These are phyloP conservation scores for Orgyia antiqua DNA, from an alignment of 2,888 invertebrate species.

Conservation along the genomic window DNA sequence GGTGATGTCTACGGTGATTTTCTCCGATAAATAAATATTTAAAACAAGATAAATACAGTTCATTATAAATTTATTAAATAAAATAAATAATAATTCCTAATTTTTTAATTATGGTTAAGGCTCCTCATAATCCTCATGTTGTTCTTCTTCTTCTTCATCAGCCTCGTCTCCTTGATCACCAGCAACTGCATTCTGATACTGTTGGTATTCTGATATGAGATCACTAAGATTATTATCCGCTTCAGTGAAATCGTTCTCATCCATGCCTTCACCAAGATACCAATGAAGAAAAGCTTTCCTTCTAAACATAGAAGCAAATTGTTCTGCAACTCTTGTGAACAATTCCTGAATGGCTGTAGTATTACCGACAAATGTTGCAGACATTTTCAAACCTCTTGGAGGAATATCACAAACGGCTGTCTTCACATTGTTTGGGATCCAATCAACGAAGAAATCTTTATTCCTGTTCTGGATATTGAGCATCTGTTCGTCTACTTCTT, in stretches of 20 bases:
- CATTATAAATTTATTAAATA: slow-evolving; percentile 23
- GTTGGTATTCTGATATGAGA: slow-evolving; percentile 92
- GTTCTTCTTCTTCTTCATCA: slow-evolving; percentile 58
- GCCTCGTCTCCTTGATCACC: slow-evolving; percentile 81
- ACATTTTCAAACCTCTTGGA: slow-evolving; percentile 86
- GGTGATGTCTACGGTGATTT: too few species aligned
- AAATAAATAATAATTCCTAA: background rate
- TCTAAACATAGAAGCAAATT: slow-evolving; percentile 94
- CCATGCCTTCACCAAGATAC: slow-evolving; percentile 98
- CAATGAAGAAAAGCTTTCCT: slow-evolving; percentile 97
- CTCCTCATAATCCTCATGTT: slow-evolving; percentile 9
- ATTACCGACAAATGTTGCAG: slow-evolving; percentile 91
- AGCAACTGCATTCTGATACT: slow-evolving; percentile 92
- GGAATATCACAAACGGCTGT: slow-evolving; percentile 90
- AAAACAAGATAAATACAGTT: background rate
- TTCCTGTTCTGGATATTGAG: slow-evolving; percentile 87
- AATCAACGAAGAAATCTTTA: slow-evolving; percentile 86
- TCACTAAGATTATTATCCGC: slow-evolving; percentile 96
- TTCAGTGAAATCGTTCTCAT: slow-evolving; percentile 95
- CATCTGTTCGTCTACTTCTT: slow-evolving; percentile 91
- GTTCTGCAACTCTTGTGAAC: slow-evolving; percentile 90
- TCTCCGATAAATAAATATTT: background rate
- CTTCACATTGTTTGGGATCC: slow-evolving; percentile 89
- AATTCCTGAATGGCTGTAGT: slow-evolving; percentile 91
- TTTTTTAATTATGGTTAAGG: background rate